Conservation (phyloP, 2,113 vertebrate genomes). For the Phalacrocorax brasilianus region DNA sequence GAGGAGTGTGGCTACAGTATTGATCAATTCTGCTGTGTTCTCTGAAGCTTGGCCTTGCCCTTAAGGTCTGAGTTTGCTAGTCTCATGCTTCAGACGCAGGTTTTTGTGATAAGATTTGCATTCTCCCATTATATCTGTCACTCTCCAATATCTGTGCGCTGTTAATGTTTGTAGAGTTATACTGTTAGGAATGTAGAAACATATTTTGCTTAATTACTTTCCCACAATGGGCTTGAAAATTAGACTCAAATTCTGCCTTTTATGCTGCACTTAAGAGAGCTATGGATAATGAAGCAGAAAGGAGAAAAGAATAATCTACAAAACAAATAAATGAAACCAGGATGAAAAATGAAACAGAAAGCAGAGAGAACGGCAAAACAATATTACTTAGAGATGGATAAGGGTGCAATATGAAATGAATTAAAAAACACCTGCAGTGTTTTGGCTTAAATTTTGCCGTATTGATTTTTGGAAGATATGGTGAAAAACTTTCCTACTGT, state of each 20-base stretch:
- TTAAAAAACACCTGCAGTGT: background rate
- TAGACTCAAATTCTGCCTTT: slow-evolving; percentile 18
- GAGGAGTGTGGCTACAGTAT: background rate
- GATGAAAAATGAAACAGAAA: slow-evolving; percentile 11
- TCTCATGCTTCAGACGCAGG: background rate
- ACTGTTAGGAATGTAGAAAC: background rate
- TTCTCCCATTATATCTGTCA: background rate
- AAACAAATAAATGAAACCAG: background rate
- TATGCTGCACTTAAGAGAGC: slow-evolving; percentile 4
- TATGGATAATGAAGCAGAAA: slow-evolving; percentile 51
- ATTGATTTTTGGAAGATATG: background rate
- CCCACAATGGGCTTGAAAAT: slow-evolving; percentile 32
- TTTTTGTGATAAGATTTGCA: background rate
- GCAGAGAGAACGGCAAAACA: background rate
- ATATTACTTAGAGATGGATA: background rate
- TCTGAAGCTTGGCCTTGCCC: background rate
- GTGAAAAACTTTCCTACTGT: background rate
- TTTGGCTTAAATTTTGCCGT: background rate
- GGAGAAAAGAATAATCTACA: background rate
- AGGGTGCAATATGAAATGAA: background rate
- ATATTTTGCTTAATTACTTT: slow-evolving; percentile 54
- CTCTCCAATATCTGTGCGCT: background rate
- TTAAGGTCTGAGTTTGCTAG: background rate
- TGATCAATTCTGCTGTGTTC: background rate
- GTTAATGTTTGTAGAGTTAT: background rate